Percentiles rank a stretch among this genome's conserved stretches.
phyloP scores from a whole-genome alignment of 2,888 invertebrate genomes.

The Clitarchus hookeri region DNA sequence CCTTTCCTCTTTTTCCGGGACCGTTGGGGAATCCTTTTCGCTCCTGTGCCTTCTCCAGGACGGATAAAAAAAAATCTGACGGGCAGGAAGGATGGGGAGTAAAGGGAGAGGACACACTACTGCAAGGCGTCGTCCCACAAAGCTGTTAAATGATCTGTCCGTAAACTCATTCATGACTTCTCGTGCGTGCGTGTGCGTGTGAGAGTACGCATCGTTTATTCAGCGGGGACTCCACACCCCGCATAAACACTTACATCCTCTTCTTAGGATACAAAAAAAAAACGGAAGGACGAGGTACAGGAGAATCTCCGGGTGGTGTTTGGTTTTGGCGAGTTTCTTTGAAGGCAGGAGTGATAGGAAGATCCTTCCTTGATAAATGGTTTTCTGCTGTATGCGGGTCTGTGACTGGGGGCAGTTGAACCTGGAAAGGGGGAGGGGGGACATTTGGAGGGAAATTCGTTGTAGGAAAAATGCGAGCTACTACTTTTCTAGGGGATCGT shows the following conservation, averaged over 20 bases:
- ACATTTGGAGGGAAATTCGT: not conserved
- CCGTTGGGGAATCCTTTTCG: not conserved
- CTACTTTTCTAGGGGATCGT: too few relatives aligned
- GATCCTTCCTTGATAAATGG: constrained; percentile 34
- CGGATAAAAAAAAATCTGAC: not conserved
- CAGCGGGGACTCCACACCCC: not conserved
- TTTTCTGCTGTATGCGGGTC: not conserved
- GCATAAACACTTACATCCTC: not conserved
- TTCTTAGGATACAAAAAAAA: not conserved
- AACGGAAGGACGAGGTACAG: not conserved
- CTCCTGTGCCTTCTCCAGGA: not conserved
- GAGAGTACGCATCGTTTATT: not conserved
- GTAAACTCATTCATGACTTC: constrained; percentile 32
- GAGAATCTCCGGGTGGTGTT: not conserved
- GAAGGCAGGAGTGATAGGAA: constrained; percentile 31
- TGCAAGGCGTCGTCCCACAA: constrained; percentile 31
- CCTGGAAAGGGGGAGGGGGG: not conserved
- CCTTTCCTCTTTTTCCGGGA: not conserved
- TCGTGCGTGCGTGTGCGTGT: not conserved
- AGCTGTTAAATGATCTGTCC: constrained; percentile 40
- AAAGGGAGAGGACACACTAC: not conserved
- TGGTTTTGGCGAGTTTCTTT: not conserved
- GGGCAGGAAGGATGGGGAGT: not conserved
- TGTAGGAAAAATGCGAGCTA: too few relatives aligned
- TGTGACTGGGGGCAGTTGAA: not conserved